Evolutionary conservation across 2,888 invertebrate genomes (phyloP).

Genomic region (Sicus ferrugineus): DNA sequence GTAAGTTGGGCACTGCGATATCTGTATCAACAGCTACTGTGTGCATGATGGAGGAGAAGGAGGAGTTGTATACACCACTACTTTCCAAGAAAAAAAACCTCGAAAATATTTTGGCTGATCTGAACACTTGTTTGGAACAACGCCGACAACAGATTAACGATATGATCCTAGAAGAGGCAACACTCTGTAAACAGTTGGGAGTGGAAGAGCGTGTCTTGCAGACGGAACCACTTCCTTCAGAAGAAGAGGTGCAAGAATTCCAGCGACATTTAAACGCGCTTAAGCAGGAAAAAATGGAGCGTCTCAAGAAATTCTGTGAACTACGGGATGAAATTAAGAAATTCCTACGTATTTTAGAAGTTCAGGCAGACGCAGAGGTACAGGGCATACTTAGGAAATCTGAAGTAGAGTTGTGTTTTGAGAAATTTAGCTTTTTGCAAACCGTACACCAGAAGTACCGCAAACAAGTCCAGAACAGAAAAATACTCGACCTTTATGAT

Average conservation of each 20-base stretch:
- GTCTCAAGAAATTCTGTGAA: neutral
- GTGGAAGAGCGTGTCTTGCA: neutral
- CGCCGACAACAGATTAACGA: neutral
- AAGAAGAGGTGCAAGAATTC: neutral
- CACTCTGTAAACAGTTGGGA: neutral
- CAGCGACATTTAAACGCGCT: neutral
- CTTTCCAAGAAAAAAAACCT: neutral
- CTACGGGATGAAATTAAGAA: neutral
- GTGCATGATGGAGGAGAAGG: neutral
- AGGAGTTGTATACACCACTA: neutral
- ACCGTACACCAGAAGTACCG: neutral
- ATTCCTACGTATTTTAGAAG: neutral
- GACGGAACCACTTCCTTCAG: neutral
- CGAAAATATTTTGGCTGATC: neutral
- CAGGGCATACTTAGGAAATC: neutral
- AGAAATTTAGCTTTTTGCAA: neutral
- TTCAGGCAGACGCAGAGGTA: neutral
- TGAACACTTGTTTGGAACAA: neutral
- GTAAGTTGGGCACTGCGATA: neutral
- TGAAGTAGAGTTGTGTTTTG: neutral
- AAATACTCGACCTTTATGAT: neutral
- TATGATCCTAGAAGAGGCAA: neutral
- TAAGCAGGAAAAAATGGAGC: neutral
- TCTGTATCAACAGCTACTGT: too few relatives aligned
- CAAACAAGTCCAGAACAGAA: neutral